Conservation (phyloP, 1,140 invertebrate genomes). For the Streblospio benedicti region DNA sequence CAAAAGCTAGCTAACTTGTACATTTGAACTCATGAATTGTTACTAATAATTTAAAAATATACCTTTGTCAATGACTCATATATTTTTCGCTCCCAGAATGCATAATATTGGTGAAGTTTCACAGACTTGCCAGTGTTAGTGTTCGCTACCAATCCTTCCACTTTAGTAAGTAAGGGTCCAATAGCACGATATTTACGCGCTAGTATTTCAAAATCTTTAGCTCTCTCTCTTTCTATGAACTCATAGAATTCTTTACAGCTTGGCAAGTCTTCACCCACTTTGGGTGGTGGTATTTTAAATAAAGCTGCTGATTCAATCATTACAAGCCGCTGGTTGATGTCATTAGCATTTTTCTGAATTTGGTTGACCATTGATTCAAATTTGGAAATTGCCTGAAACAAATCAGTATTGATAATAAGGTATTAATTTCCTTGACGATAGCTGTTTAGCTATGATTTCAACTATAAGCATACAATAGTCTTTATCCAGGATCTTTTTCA, state of each 20-base stretch:
- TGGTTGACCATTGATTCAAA: constrained; percentile 61
- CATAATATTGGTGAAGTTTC: constrained; percentile 47
- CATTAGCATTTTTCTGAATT: constrained; percentile 65
- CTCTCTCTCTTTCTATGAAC: constrained; percentile 58
- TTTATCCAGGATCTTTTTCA: too few species aligned
- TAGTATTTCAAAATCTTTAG: constrained; percentile 58
- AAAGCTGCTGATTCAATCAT: constrained; percentile 43
- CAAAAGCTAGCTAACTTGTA: too few species aligned
- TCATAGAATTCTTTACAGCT: constrained; percentile 55
- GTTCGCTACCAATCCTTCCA: constrained; percentile 58
- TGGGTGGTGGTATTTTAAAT: constrained; percentile 39
- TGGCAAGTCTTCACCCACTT: constrained; percentile 33
- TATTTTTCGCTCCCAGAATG: constrained; percentile 48
- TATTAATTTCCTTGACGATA: too few species aligned
- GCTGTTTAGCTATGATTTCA: too few species aligned
- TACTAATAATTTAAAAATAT: too few species aligned
- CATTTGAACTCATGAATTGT: too few species aligned
- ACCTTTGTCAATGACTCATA: constrained; percentile 46
- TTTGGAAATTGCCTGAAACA: constrained; percentile 45
- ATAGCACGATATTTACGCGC: constrained; percentile 62
- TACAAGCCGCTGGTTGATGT: constrained; percentile 51
- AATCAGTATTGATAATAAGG: too few species aligned
- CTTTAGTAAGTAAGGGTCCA: constrained; percentile 67
- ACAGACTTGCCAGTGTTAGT: constrained; percentile 46
- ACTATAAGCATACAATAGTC: too few species aligned